phyloP scores from a whole-genome alignment of 2,113 vertebrate genomes.

The Ctenomys sociabilis region DNA sequence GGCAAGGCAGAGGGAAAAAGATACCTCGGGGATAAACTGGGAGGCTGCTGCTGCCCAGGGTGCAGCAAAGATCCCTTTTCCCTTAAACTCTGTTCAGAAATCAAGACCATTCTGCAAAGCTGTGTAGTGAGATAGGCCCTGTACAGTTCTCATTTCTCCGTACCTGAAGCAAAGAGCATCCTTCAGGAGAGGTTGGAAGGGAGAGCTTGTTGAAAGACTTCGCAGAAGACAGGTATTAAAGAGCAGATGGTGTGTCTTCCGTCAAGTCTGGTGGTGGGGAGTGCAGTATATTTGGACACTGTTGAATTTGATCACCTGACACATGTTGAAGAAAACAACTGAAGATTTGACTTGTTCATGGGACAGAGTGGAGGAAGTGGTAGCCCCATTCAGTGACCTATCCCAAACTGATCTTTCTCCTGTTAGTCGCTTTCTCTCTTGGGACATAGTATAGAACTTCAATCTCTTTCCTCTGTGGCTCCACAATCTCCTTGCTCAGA shows the following conservation, averaged over 20 bases:
- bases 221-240: background rate
- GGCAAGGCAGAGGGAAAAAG: background rate
- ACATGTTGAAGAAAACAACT: background rate
- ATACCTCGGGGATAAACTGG: background rate
- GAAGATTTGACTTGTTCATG: background rate
- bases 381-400: background rate
- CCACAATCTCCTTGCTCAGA: too few relatives aligned
- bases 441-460: too few relatives aligned
- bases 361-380: background rate
- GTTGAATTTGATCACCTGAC: background rate
- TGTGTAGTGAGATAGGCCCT: fast-evolving
- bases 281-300: background rate
- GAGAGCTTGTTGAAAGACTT: background rate
- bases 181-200: background rate
- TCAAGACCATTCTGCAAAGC: background rate
- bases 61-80: background rate
- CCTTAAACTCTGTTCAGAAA: background rate
- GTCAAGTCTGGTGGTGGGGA: background rate
- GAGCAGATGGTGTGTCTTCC: background rate
- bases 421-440: background rate
- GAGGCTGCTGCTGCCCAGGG: fast-evolving
- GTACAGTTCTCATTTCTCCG: too few relatives aligned
- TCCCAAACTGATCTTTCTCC: background rate
- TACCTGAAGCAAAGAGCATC: background rate
- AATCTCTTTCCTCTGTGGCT: too few relatives aligned